Percentiles rank a stretch among this genome's conserved stretches.
phyloP scores from a whole-genome alignment of 1,140 invertebrate species.

The Asbolus verrucosus region DNA sequence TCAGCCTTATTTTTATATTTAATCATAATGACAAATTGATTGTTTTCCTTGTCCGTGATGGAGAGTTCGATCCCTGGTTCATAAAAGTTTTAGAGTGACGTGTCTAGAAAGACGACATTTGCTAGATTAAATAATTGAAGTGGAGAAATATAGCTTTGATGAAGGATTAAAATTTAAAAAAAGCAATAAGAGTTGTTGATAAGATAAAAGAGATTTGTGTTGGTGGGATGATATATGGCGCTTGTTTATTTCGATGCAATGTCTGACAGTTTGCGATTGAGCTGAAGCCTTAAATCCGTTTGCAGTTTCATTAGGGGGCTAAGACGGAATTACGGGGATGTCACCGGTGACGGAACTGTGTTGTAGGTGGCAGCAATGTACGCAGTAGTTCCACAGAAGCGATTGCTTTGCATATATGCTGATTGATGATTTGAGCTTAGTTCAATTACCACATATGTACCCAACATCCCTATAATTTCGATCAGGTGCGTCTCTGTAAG shows the following conservation, averaged over 20 bases:
- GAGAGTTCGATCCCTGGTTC: background rate
- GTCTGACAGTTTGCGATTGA: conserved; percentile 24
- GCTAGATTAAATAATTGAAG: background rate
- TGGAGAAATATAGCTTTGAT: background rate
- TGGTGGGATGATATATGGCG: conserved; percentile 23
- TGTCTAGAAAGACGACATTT: conserved; percentile 17
- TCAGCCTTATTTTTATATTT: too few relatives aligned
- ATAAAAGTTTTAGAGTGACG: background rate
- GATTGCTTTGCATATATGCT: conserved; percentile 41
- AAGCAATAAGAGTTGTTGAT: background rate
- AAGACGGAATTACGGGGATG: conserved; percentile 35
- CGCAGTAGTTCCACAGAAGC: conserved; percentile 17
- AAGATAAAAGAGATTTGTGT: conserved; percentile 21
- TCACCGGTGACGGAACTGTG: conserved; percentile 30
- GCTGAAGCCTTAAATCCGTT: conserved; percentile 34
- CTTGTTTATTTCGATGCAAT: conserved; percentile 32
- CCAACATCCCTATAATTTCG: conserved; percentile 34
- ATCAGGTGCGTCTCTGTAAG: conserved; percentile 21
- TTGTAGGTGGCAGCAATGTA: conserved; percentile 12
- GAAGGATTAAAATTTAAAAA: background rate
- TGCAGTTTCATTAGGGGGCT: conserved; percentile 35
- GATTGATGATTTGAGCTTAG: conserved; percentile 40
- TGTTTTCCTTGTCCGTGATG: background rate
- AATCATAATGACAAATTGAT: too few relatives aligned
- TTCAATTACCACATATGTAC: conserved; percentile 25